These are phyloP conservation scores for Cyanocitta stelleri DNA, from an alignment of 2,113 vertebrate genomes.

Conservation along the genomic window DNA sequence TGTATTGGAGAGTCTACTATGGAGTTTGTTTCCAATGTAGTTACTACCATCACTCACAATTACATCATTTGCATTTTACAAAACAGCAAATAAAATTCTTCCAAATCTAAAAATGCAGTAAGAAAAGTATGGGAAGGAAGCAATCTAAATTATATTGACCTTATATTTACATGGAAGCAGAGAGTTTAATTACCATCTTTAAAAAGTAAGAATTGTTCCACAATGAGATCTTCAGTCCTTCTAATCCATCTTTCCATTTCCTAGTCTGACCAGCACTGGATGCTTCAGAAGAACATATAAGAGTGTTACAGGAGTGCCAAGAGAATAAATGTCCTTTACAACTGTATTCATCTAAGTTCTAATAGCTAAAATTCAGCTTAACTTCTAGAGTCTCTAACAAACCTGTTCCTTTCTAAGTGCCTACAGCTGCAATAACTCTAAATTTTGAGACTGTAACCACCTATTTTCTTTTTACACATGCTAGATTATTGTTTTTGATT, in stretches of 20 bases:
- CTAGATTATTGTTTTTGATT: not conserved
- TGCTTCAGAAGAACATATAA: not conserved
- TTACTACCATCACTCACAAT: slow-evolving; percentile 3
- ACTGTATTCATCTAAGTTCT: not conserved
- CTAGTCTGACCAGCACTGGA: not conserved
- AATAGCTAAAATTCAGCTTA: not conserved
- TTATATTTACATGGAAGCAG: not conserved
- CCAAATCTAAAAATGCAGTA: not conserved
- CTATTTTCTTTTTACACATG: not conserved
- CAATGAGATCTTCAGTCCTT: not conserved
- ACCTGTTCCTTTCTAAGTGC: not conserved
- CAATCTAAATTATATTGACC: not conserved
- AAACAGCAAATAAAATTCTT: slow-evolving; percentile 13
- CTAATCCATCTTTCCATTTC: not conserved
- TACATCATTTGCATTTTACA: slow-evolving; percentile 21
- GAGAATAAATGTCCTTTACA: not conserved
- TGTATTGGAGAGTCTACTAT: not conserved
- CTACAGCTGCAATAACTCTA: not conserved
- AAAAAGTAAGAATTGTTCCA: not conserved
- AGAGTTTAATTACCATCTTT: not conserved
- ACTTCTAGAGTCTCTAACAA: not conserved
- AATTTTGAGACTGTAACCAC: not conserved
- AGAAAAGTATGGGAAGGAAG: not conserved
- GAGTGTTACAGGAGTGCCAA: not conserved
- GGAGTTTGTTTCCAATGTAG: not conserved